Base-by-base conservation (phyloP, 2,888 invertebrate species). In the Meloe dianella region DNA sequence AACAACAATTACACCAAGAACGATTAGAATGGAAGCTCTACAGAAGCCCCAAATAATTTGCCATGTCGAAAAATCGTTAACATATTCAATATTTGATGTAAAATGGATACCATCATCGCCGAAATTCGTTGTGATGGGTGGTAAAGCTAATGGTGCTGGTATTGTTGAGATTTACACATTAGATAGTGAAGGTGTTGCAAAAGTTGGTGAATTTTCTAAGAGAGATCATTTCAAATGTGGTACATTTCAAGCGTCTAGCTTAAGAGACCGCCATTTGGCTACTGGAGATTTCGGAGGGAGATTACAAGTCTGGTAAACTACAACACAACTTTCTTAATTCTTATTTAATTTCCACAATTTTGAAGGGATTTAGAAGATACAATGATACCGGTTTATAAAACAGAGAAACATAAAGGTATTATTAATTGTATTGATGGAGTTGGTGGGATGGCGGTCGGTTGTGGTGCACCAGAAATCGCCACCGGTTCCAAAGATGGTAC, bases 91-190 rank as follows among this genome's bases (percentile, higher is more conserved):
- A 27, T 96, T 94, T 82, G 97, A 97, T 80, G 90, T 92, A n/a
- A 95, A 94, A 85, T 98, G 97, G 98, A 91, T 98, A 77, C 97
- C 98, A 0, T 92, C 93, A 79, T 96, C 96, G 3, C 94, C 97
- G 0, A 97, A 96, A 84, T 95, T 97, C 84, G 91, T 96, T 68
- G 90, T 93, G 56, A 86, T 97, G 63, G 98, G 98, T 10, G 92
- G 91, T 17, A 89, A 93, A 81, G 90, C 97, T 0, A 91, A 91
- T 78, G 95, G 95, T 57, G 91, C 91, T 61, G 98, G 98, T 0
- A 89, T 93, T 27, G 85, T 97, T 65, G 93, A 97, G 84, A 87
- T 94, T 17, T 95, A 90, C 79, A 92, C 93, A 80, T 86, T 96
- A 24, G 89, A 89, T 29, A 89, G 91, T 60, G 92, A 92, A 2